phyloP scores from a whole-genome alignment of 2,888 invertebrate genomes.

The Diplolepis rosae region DNA sequence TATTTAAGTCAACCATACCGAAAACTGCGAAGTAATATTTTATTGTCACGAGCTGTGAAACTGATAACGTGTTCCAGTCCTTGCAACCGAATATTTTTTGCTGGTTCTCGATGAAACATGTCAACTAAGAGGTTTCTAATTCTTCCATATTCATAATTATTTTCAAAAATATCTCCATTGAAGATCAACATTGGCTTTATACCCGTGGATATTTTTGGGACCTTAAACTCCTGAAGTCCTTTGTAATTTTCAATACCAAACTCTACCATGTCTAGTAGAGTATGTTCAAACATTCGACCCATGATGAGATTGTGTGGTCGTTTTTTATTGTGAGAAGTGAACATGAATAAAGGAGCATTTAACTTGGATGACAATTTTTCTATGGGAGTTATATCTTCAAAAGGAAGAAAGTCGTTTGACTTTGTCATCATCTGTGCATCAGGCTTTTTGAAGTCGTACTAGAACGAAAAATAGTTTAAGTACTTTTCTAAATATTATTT shows the following conservation, averaged over 20 bases:
- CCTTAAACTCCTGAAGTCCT: slow-evolving; percentile 86
- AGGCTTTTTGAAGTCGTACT: slow-evolving; percentile 90
- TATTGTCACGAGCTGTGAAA: slow-evolving; percentile 89
- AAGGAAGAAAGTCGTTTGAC: slow-evolving; percentile 93
- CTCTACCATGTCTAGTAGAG: slow-evolving; percentile 96
- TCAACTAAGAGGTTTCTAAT: slow-evolving; percentile 93
- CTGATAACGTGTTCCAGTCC: slow-evolving; percentile 95
- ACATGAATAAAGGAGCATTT: slow-evolving; percentile 92
- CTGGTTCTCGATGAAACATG: slow-evolving; percentile 91
- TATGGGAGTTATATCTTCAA: slow-evolving; percentile 88
- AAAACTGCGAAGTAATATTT: slow-evolving; percentile 84
- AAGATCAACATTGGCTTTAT: slow-evolving; percentile 94
- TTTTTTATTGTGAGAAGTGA: slow-evolving; percentile 95
- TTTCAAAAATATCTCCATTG: slow-evolving; percentile 93
- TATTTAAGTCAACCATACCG: slow-evolving; percentile 69
- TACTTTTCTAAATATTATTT: no score
- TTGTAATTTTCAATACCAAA: slow-evolving; percentile 90
- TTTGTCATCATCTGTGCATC: slow-evolving; percentile 83
- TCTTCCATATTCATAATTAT: slow-evolving; percentile 85
- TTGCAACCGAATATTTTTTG: slow-evolving; percentile 88
- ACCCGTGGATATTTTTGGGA: slow-evolving; percentile 85
- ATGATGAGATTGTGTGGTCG: slow-evolving; percentile 93
- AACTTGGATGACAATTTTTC: slow-evolving; percentile 86
- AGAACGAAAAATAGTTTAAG: slow-evolving; percentile 55
- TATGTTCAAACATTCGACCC: slow-evolving; percentile 92